Conservation (phyloP, 1,140 invertebrate genomes). For the Zaprionus vittiger region DNA sequence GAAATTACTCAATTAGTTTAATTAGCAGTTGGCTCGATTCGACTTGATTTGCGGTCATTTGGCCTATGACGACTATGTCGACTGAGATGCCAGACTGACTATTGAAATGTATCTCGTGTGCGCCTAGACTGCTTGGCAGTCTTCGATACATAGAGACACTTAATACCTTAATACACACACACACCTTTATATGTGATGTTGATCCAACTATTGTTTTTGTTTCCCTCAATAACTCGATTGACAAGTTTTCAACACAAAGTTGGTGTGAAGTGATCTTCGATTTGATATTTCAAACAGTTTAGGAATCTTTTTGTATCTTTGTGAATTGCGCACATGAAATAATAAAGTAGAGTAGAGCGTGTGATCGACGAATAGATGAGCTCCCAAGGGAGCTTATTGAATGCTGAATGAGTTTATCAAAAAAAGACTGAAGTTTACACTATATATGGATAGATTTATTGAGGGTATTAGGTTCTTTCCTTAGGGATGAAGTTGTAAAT, state of each 20-base stretch:
- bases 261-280: slow-evolving; percentile 7
- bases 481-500: too few species aligned
- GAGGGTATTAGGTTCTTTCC: too few species aligned
- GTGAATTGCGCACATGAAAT: slow-evolving; percentile 1
- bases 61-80: slow-evolving; percentile 40
- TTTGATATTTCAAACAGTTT: slow-evolving; percentile 2
- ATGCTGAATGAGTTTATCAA: background rate
- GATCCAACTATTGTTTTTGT: slow-evolving; percentile 16
- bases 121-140: slow-evolving; percentile 35
- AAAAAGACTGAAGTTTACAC: background rate
- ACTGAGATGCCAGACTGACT: too few species aligned
- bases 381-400: background rate
- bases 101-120: slow-evolving; percentile 65
- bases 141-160: background rate
- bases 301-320: background rate
- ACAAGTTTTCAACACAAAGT: slow-evolving; percentile 31
- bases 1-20: slow-evolving; percentile 83
- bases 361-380: background rate
- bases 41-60: slow-evolving; percentile 64
- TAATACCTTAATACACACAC: background rate
- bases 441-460: too few species aligned
- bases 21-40: slow-evolving; percentile 61
- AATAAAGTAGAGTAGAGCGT: background rate
- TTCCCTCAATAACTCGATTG: background rate
- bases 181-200: background rate